Percentiles rank a stretch among this genome's conserved stretches.
Conservation (phyloP, 1,140 invertebrate species). For the Caerostris darwini region DNA sequence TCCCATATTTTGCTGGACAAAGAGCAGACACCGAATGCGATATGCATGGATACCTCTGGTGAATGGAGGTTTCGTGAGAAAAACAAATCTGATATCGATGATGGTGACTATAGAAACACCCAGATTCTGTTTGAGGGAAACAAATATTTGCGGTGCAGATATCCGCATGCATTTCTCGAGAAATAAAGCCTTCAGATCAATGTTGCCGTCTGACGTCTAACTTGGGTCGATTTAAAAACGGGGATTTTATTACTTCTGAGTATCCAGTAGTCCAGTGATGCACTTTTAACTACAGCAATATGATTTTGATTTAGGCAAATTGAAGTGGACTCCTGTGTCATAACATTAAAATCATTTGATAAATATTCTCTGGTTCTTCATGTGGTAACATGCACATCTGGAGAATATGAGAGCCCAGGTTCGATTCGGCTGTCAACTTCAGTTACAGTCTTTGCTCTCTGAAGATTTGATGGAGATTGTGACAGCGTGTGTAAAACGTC, state of each 20-base stretch:
- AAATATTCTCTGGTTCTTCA: no score
- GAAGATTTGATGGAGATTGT: no score
- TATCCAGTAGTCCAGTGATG: neutral
- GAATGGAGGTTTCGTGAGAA: neutral
- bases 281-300: neutral
- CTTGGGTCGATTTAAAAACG: neutral
- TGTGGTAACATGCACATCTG: no score
- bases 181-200: neutral
- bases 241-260: neutral
- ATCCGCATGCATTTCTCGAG: no score
- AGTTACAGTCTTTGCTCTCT: no score
- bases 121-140: neutral
- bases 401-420: no score
- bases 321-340: no score
- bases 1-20: no score
- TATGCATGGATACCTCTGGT: neutral
- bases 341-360: no score
- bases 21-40: neutral
- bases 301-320: no score
- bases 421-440: no score
- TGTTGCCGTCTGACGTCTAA: neutral
- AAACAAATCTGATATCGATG: neutral
- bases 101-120: constrained; percentile 2
- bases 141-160: neutral
- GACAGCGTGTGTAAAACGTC: no score